A percentile compares a stretch with the other conserved stretches of the same genome.
phyloP scores from a whole-genome alignment of 2,113 vertebrate species.

The Phalacrocorax carbo region DNA sequence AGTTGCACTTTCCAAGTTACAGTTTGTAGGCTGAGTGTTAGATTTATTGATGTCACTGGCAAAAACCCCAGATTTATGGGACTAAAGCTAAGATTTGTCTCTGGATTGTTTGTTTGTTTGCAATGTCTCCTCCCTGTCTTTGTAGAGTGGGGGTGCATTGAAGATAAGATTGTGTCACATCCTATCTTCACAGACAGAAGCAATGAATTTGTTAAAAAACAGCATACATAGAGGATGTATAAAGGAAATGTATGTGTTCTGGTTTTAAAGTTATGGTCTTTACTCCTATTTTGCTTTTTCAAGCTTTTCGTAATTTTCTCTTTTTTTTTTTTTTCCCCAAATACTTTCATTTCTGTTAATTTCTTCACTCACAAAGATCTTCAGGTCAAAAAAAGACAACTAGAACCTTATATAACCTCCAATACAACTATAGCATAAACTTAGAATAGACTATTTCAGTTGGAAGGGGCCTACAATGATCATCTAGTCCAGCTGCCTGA shows the following conservation, averaged over 20 bases:
- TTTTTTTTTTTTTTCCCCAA: no score
- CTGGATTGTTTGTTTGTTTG: not conserved
- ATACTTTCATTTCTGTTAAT: not conserved
- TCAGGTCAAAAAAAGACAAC: not conserved
- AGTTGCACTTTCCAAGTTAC: not conserved
- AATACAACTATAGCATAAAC: not conserved
- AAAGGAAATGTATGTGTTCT: not conserved
- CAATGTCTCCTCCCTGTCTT: not conserved
- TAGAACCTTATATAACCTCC: not conserved
- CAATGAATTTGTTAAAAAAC: not conserved
- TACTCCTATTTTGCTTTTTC: not conserved
- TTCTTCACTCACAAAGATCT: not conserved
- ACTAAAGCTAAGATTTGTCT: not conserved
- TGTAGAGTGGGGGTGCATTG: no score
- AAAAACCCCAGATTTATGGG: not conserved
- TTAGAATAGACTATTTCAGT: not conserved
- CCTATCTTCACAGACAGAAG: not conserved
- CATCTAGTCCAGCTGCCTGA: not conserved
- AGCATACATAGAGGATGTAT: not conserved
- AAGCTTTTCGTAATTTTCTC: not conserved
- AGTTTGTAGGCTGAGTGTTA: not conserved
- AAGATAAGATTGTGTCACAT: not conserved
- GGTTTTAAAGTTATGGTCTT: not conserved
- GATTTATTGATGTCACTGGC: not conserved
- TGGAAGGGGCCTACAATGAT: not conserved